Evolutionary conservation across 2,888 invertebrate genomes (phyloP).

Genomic region (Dicycla oo): DNA sequence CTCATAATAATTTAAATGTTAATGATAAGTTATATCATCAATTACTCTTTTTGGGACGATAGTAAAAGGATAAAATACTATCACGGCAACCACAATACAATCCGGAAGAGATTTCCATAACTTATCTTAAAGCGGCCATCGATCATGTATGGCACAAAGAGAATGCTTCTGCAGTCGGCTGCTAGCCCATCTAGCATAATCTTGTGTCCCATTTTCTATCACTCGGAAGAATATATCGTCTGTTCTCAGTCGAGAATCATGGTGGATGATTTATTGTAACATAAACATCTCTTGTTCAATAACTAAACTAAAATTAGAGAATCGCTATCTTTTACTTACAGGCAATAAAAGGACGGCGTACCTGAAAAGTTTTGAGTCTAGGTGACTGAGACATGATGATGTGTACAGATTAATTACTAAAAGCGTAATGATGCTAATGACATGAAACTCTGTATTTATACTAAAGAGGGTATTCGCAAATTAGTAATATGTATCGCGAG

Average conservation of each 20-base stretch:
- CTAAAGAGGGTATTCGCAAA: too few species aligned
- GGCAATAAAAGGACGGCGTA: too few species aligned
- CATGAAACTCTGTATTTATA: too few species aligned
- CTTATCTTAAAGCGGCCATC: slow-evolving; percentile 2
- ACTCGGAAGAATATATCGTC: neutral
- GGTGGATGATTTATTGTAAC: slow-evolving; percentile 5
- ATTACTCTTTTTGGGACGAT: slow-evolving; percentile 13
- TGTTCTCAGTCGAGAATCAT: slow-evolving; percentile 5
- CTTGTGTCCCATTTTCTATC: neutral
- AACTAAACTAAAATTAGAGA: too few species aligned
- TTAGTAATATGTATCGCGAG: too few species aligned
- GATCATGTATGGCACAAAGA: slow-evolving; percentile 9
- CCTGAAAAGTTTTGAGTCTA: too few species aligned
- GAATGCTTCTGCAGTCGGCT: slow-evolving; percentile 5
- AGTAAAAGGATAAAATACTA: slow-evolving; percentile 9
- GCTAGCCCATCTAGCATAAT: slow-evolving; percentile 14
- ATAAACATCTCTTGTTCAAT: too few species aligned
- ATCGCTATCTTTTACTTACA: too few species aligned
- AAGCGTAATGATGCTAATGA: too few species aligned
- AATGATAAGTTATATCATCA: neutral
- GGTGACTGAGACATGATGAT: too few species aligned
- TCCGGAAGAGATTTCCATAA: slow-evolving; percentile 23
- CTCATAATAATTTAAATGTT: neutral
- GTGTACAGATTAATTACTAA: too few species aligned
- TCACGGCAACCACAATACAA: neutral